Evolutionary conservation across 1,140 invertebrate genomes (phyloP).

Genomic region (Drosophila aff.): DNA sequence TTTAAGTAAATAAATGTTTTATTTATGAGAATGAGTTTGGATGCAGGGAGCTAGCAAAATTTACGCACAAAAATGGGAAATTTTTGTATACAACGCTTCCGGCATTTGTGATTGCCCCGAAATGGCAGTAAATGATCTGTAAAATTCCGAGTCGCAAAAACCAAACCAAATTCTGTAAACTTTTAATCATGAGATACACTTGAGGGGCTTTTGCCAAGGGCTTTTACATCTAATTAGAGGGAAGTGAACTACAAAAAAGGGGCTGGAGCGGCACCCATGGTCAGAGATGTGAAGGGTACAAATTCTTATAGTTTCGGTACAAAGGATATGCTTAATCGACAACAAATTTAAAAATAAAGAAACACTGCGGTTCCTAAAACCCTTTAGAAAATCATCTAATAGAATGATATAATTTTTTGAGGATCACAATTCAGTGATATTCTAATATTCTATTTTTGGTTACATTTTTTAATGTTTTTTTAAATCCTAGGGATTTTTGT

Average conservation of each 20-base stretch:
- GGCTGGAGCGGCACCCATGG: neutral
- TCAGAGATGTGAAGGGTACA: neutral
- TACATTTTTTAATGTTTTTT: too few relatives aligned
- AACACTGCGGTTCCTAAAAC: too few relatives aligned
- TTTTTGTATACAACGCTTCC: conserved; percentile 3
- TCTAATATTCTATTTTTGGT: too few relatives aligned
- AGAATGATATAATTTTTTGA: neutral
- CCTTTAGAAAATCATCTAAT: neutral
- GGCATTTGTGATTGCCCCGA: conserved; percentile 42
- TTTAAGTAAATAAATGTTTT: conserved; percentile 78
- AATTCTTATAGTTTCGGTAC: neutral
- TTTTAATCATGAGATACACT: conserved; percentile 70
- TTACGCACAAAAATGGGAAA: neutral
- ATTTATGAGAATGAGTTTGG: conserved; percentile 61
- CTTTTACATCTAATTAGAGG: conserved; percentile 73
- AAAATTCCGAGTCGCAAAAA: conserved; percentile 53
- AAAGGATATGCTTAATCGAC: too few relatives aligned
- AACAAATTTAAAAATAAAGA: too few relatives aligned
- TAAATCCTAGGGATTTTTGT: too few relatives aligned
- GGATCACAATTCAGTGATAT: too few relatives aligned
- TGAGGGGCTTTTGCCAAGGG: conserved; percentile 42
- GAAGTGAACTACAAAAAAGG: conserved; percentile 6
- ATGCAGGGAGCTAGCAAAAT: neutral
- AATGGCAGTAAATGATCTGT: conserved; percentile 74
- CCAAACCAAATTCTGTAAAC: conserved; percentile 60